Percentiles rank a stretch among this genome's conserved stretches.
phyloP scores from a whole-genome alignment of 2,797 vertebrate species.

The Neosilurus hyrtlii region DNA sequence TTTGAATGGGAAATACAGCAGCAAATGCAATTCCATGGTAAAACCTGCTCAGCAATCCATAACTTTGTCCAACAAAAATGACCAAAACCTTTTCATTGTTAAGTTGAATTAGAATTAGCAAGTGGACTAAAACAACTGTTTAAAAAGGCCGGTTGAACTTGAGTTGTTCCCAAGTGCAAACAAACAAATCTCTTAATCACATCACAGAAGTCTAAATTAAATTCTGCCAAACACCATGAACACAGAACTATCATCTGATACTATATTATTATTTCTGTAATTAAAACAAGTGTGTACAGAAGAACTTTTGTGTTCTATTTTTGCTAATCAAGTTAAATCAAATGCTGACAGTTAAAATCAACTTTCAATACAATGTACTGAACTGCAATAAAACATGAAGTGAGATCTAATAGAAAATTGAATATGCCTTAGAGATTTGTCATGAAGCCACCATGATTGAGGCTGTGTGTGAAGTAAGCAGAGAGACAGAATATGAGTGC shows the following conservation, averaged over 20 bases:
- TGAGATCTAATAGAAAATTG: neutral
- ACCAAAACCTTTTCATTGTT: neutral
- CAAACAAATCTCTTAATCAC: neutral
- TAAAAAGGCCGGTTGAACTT: neutral
- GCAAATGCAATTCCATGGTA: neutral
- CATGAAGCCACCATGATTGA: neutral
- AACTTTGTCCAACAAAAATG: neutral
- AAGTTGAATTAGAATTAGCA: neutral
- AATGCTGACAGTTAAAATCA: neutral
- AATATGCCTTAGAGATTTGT: no score
- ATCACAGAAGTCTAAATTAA: neutral
- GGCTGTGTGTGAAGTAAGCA: neutral
- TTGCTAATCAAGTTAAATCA: neutral
- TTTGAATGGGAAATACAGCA: no score
- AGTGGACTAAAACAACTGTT: neutral
- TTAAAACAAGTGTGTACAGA: neutral
- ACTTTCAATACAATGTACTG: neutral
- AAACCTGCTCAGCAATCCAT: neutral
- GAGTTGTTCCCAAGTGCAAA: neutral
- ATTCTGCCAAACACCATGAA: neutral
- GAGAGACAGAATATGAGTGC: neutral
- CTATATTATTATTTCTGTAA: no score
- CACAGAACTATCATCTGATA: neutral
- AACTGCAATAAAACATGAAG: neutral
- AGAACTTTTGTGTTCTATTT: neutral